Evolutionary conservation across 2,113 vertebrate genomes (phyloP).

Genomic region (Loxodonta africana): DNA sequence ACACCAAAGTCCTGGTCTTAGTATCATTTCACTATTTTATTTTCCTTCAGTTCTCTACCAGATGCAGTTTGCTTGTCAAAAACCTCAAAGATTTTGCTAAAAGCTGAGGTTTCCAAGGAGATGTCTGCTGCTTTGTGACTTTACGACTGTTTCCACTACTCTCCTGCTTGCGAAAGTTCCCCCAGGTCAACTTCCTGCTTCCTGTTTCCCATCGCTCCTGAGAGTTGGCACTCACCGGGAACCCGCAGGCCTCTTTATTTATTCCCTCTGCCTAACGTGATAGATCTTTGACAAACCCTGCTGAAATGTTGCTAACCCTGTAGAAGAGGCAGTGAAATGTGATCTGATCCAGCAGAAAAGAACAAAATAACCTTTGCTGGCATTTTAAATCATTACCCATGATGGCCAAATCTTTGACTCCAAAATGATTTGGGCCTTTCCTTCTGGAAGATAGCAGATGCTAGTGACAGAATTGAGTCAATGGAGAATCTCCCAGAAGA

Average conservation of each 20-base stretch:
- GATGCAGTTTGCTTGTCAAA: not conserved
- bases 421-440: not conserved
- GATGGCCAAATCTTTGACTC: not conserved
- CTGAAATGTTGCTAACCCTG: not conserved
- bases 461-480: not conserved
- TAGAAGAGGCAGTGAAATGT: not conserved
- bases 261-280: not conserved
- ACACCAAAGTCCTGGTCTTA: not conserved
- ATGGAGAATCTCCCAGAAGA: not conserved
- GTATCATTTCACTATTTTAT: not conserved
- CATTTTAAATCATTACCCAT: not conserved
- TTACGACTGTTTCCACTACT: not conserved
- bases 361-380: not conserved
- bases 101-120: not conserved
- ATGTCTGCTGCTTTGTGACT: not conserved
- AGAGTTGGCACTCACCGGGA: not conserved
- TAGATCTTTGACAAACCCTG: not conserved
- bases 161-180: not conserved
- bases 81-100: not conserved
- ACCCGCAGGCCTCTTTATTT: not conserved
- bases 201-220: not conserved
- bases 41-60: not conserved
- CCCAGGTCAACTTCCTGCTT: not conserved
- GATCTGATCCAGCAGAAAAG: not conserved
- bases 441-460: not conserved